Evolutionary conservation across 2,797 vertebrate species (phyloP).

Genomic region (Orestias chungarensis): DNA sequence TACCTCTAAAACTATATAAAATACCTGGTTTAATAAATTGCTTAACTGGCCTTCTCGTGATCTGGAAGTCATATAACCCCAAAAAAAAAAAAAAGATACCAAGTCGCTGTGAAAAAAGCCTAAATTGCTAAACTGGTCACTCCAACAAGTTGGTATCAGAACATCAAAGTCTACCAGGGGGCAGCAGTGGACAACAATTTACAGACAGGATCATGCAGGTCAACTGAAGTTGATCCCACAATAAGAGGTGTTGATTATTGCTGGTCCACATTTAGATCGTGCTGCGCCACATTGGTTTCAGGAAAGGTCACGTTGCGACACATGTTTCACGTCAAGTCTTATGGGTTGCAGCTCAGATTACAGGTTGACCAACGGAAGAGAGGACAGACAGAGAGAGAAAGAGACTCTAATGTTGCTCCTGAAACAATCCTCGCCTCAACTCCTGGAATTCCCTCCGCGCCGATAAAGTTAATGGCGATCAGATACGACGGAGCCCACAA

Average conservation of each 20-base stretch:
- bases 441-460: conserved; percentile 12
- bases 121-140: neutral
- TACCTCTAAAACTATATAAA: too few relatives aligned
- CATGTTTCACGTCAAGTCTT: conserved; percentile 25
- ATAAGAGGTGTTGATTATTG: conserved; percentile 66
- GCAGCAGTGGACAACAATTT: conserved; percentile 28
- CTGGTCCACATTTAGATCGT: conserved; percentile 65
- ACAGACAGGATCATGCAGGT: neutral
- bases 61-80: too few relatives aligned
- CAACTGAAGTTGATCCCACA: conserved; percentile 25
- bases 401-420: conserved; percentile 14
- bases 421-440: conserved; percentile 3
- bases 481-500: conserved; percentile 2
- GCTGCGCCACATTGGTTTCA: conserved; percentile 52
- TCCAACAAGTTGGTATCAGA: neutral
- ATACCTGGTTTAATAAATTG: neutral
- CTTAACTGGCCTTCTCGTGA: neutral
- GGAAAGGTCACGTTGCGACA: conserved; percentile 15
- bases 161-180: conserved; percentile 46
- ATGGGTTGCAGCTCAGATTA: conserved; percentile 6
- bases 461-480: conserved; percentile 19
- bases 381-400: too few relatives aligned
- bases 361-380: neutral
- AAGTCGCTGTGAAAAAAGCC: too few relatives aligned
- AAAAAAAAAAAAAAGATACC: too few relatives aligned